Conservation (phyloP, 2,113 vertebrate species). For the Halcyon senegalensis region DNA sequence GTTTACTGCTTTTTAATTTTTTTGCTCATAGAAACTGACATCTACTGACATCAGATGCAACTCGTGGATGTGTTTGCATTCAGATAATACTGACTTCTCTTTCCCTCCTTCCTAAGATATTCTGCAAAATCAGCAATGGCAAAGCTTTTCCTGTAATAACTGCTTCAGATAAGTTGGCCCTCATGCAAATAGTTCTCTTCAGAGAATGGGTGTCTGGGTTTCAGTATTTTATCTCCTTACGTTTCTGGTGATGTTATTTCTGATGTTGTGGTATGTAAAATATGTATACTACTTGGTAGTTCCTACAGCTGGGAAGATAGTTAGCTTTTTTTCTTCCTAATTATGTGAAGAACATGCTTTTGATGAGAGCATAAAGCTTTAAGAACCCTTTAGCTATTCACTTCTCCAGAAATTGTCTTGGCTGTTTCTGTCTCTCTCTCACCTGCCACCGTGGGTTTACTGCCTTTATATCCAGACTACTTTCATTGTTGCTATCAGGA, state of each 20-base stretch:
- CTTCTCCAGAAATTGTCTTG: background rate
- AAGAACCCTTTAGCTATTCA: background rate
- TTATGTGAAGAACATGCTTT: background rate
- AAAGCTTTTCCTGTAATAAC: background rate
- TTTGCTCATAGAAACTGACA: background rate
- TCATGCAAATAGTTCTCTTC: background rate
- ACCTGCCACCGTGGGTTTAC: background rate
- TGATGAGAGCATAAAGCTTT: background rate
- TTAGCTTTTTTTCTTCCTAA: background rate
- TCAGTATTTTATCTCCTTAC: background rate
- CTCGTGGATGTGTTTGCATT: background rate
- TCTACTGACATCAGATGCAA: background rate
- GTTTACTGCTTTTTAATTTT: background rate
- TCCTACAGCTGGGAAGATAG: background rate
- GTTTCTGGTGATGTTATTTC: background rate
- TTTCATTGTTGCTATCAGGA: conserved; percentile 1
- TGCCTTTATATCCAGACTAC: background rate
- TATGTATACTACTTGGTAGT: background rate
- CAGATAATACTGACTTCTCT: background rate
- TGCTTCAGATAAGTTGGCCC: background rate
- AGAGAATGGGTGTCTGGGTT: background rate
- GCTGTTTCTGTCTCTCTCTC: background rate
- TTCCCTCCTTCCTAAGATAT: background rate
- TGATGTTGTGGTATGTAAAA: background rate
- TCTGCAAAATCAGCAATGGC: background rate